A percentile compares a stretch with the other conserved stretches of the same genome.
Evolutionary conservation across 2,797 vertebrate genomes (phyloP).

Genomic region (Rhynchonycteris naso): DNA sequence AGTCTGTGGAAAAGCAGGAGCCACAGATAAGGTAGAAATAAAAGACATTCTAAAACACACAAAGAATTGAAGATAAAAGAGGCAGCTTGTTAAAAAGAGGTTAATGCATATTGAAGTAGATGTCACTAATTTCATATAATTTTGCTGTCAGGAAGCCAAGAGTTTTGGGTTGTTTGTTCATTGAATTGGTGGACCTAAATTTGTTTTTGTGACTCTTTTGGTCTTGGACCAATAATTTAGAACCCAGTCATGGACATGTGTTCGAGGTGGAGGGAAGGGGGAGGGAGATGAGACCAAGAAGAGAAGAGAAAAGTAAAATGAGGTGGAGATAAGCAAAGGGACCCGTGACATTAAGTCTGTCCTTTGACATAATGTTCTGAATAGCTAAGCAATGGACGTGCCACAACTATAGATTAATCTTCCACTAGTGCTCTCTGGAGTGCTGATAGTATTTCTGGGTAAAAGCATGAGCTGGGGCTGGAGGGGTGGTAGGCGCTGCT

Average conservation of each 20-base stretch:
- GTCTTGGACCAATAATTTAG: slow-evolving; percentile 23
- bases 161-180: slow-evolving; percentile 52
- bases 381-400: not conserved
- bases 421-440: too few species aligned
- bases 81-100: slow-evolving; percentile 37
- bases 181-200: not conserved
- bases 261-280: not conserved
- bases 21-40: slow-evolving; percentile 65
- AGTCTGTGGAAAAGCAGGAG: slow-evolving; percentile 44
- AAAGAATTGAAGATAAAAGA: slow-evolving; percentile 49
- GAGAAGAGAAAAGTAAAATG: not conserved
- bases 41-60: slow-evolving; percentile 61
- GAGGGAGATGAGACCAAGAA: not conserved
- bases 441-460: not conserved
- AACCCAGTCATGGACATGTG: not conserved
- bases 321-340: not conserved
- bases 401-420: not conserved
- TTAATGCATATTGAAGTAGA: slow-evolving; percentile 53
- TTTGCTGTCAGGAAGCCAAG: slow-evolving; percentile 17
- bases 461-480: not conserved
- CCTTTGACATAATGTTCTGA: not conserved
- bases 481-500: not conserved
- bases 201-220: not conserved
- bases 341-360: not conserved
- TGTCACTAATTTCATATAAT: slow-evolving; percentile 43